Evolutionary conservation across 2,797 vertebrate genomes (phyloP), one percentile per base, ranked within the genome.

Genomic region (Lepidocolaptes lacrymiger): DNA sequence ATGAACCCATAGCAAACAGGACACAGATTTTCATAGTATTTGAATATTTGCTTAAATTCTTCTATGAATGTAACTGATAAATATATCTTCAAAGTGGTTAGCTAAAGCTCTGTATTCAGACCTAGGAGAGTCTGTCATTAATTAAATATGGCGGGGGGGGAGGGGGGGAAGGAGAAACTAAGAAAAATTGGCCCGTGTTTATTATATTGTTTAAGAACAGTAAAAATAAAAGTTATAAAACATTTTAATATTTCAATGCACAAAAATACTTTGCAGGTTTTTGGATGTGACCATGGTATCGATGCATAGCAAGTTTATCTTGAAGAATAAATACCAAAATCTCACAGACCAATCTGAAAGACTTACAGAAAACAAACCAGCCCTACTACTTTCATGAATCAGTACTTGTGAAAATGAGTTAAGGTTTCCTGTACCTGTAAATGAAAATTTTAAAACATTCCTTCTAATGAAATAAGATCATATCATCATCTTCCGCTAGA

Each of bases 401-500:
- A 43, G 32, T 58, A 52, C 67, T 67, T 82, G 24, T 56, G 56
- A 39, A 87, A 93, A 52, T 28, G 4, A 68, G n/a, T 64, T 30
- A 5, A 75, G 12, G 22, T 76, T 86, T 92, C 10, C 28, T 49
- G 18, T 66, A 85, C 19, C 16, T 56, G 43, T 61, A 76, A 77
- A 79, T 3, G 3, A 68, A 23, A 54, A 12, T 16, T 44, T 58
- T 48, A 10, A 21, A 88, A 16, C 28, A 16, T 63, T 58, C 6
- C 9, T 44, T 74, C 8, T 14, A 21, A 61, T 26, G 16, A 36
- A 55, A 67, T 61, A 20, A 37, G 34, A 28, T 68, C 26, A 12
- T 54, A 32, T 32, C 1, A 6, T 49, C 4, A 12, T 77, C 32
- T 77, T 80, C 95, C 93, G 93, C 93, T 93, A 95, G 91, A 76